These are phyloP conservation scores for Pygoscelis antarcticus DNA, from an alignment of 2,113 vertebrate species.

Conservation along the genomic window DNA sequence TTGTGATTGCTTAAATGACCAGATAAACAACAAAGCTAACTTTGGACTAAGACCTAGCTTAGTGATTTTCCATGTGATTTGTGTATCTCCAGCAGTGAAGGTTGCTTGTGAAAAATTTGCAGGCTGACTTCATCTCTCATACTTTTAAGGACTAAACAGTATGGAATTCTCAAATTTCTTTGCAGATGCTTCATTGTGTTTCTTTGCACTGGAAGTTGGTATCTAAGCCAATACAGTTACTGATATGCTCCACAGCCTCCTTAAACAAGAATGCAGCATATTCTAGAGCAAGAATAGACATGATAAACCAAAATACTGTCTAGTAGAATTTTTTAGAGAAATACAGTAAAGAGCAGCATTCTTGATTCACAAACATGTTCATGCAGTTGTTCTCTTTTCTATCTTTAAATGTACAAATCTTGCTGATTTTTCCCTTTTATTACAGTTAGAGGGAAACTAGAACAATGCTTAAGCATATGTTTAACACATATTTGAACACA, in stretches of 20 bases:
- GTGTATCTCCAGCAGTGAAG: too few species aligned
- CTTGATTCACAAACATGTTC: not conserved
- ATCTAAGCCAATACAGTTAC: too few species aligned
- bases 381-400: not conserved
- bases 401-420: not conserved
- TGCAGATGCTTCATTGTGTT: not conserved
- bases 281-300: not conserved
- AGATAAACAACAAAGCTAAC: not conserved
- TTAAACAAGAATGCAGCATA: not conserved
- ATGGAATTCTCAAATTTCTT: not conserved
- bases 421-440: not conserved
- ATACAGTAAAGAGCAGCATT: too few species aligned
- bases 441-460: not conserved
- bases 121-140: not conserved
- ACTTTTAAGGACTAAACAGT: not conserved
- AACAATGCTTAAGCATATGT: not conserved
- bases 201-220: not conserved
- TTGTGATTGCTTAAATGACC: not conserved
- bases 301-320: not conserved
- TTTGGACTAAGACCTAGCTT: not conserved
- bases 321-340: not conserved
- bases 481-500: not conserved
- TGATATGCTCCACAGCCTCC: too few species aligned
- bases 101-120: not conserved
- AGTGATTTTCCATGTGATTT: not conserved